Conservation (phyloP, 2,888 invertebrate genomes). For the Acanthosepion pharaonis region DNA sequence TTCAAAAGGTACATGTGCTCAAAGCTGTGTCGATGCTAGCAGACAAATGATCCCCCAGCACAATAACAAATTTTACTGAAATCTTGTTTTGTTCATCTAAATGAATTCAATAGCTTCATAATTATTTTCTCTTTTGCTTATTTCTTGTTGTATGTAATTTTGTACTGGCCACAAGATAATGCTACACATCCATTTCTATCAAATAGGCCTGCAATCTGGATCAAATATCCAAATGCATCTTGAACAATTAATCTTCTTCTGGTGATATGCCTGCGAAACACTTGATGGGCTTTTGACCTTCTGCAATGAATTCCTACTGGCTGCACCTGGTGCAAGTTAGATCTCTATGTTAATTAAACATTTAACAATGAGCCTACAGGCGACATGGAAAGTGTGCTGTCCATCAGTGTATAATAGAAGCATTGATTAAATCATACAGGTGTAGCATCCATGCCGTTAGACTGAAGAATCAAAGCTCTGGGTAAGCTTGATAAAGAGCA, state of each 20-base stretch:
- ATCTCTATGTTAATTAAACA: constrained; percentile 20
- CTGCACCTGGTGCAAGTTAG: constrained; percentile 33
- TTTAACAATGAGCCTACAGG: constrained; percentile 33
- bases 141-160: not conserved
- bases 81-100: not conserved
- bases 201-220: not conserved
- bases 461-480: not conserved
- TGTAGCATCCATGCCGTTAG: not conserved
- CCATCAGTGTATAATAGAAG: not conserved
- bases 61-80: not conserved
- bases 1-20: not conserved
- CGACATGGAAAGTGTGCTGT: not conserved
- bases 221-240: not conserved
- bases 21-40: not conserved
- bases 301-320: not conserved
- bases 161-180: not conserved
- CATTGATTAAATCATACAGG: constrained; percentile 21
- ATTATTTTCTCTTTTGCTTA: not conserved
- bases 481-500: not conserved
- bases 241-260: constrained; percentile 17
- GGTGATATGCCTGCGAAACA: not conserved
- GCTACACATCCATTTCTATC: not conserved
- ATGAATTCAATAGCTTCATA: not conserved
- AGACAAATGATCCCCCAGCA: not conserved
- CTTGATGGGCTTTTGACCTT: not conserved